These are phyloP conservation scores for Strigops habroptila DNA, from an alignment of 2,113 vertebrate genomes.

Conservation along the genomic window DNA sequence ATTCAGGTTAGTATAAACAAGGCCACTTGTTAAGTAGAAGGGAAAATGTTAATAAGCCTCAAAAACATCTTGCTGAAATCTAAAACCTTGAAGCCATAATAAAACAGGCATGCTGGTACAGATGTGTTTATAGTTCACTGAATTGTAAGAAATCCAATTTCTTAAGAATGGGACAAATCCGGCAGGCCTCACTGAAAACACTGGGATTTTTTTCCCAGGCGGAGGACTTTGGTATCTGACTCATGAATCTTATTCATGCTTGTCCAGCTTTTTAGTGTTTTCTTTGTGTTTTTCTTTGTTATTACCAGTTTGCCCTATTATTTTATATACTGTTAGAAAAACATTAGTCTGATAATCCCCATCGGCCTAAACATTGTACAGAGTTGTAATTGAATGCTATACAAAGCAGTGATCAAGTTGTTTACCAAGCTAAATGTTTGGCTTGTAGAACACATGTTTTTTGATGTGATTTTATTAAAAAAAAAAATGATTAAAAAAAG, in stretches of 20 bases:
- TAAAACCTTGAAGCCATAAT: conserved; percentile 18
- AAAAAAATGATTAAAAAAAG: background rate
- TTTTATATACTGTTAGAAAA: background rate
- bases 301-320: background rate
- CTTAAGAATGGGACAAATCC: conserved; percentile 13
- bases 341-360: background rate
- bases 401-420: background rate
- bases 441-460: background rate
- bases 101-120: background rate
- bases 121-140: background rate
- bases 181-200: background rate
- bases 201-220: background rate
- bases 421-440: background rate
- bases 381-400: background rate
- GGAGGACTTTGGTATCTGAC: background rate
- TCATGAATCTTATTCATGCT: background rate
- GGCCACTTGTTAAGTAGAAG: conserved; percentile 18
- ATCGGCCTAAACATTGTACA: background rate
- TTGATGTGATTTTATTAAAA: background rate
- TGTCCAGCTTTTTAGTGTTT: background rate
- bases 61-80: conserved; percentile 23
- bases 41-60: conserved; percentile 35
- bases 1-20: conserved; percentile 52
- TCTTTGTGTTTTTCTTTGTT: background rate
- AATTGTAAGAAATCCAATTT: conserved; percentile 16